These are phyloP conservation scores for Epiblema foenella DNA, from an alignment of 2,888 invertebrate species.

Conservation along the genomic window DNA sequence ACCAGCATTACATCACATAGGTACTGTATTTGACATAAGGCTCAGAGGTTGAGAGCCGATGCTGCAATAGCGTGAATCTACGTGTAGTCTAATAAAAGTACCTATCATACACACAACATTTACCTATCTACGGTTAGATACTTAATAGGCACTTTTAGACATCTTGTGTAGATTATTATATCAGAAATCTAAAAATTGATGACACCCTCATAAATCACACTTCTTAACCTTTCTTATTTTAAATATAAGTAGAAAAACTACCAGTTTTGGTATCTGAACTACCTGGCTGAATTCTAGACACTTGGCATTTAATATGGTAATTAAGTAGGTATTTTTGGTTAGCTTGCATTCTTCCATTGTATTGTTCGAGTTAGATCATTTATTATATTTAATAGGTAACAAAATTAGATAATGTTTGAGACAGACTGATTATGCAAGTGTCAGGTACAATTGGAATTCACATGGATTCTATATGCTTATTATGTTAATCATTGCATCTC, in stretches of 20 bases:
- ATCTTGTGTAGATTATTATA: not conserved
- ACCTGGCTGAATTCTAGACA: not conserved
- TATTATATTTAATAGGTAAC: slow-evolving; percentile 21
- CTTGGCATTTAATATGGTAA: slow-evolving; percentile 27
- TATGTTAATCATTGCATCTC: not conserved
- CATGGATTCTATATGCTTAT: not conserved
- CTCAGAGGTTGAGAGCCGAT: no score
- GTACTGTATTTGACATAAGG: no score
- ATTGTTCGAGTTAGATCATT: slow-evolving; percentile 19
- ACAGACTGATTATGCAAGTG: slow-evolving; percentile 5
- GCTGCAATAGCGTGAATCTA: no score
- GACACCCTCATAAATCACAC: not conserved
- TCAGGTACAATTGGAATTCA: not conserved
- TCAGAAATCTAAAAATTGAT: not conserved
- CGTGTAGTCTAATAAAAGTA: no score
- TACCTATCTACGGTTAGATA: no score
- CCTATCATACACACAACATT: no score
- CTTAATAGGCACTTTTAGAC: no score
- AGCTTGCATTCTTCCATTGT: slow-evolving; percentile 23
- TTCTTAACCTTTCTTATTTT: not conserved
- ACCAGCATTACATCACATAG: no score
- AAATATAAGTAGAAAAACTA: not conserved
- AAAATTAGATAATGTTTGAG: not conserved
- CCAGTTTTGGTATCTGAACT: not conserved
- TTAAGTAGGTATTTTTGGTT: slow-evolving; percentile 1